phyloP scores from a whole-genome alignment of 2,888 invertebrate genomes.

The Syrphus vitripennis region DNA sequence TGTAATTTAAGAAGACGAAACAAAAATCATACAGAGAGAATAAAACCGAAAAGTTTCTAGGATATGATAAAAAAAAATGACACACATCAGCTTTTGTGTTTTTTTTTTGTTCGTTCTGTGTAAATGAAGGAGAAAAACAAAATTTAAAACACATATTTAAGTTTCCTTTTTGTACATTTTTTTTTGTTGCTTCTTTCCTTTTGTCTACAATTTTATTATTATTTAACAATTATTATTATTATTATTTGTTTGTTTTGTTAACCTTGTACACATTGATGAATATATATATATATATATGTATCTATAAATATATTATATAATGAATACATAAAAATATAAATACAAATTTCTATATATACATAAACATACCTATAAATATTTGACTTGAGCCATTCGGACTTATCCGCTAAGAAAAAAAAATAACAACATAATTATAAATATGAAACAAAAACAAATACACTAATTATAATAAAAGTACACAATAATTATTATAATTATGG shows the following conservation, averaged over 20 bases:
- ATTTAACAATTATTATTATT: constrained; percentile 50
- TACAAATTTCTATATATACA: constrained; percentile 58
- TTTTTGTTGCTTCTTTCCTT: constrained; percentile 24
- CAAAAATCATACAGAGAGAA: constrained; percentile 58
- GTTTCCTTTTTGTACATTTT: constrained; percentile 65
- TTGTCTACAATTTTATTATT: constrained; percentile 25
- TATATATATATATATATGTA: constrained; percentile 41
- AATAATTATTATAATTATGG: constrained; percentile 37
- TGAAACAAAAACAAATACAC: constrained; percentile 13
- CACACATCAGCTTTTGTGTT: constrained; percentile 16
- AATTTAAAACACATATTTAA: constrained; percentile 37
- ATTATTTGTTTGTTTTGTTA: constrained; percentile 51
- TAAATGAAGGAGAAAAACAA: constrained; percentile 27
- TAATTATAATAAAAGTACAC: constrained; percentile 37
- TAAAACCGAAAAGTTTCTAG: constrained; percentile 56
- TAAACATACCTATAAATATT: constrained; percentile 31
- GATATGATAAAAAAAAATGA: constrained; percentile 17
- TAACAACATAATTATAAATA: constrained; percentile 28
- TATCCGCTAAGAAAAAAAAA: constrained; percentile 59
- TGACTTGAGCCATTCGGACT: constrained; percentile 70
- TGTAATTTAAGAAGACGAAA: constrained; percentile 45
- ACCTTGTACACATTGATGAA: constrained; percentile 59
- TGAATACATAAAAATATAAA: constrained; percentile 35
- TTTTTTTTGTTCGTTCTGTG: constrained; percentile 30
- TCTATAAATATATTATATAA: constrained; percentile 43